Evolutionary conservation across 2,797 vertebrate species (phyloP), one percentile per base, ranked within the genome.

Genomic region (Catharus ustulatus): DNA sequence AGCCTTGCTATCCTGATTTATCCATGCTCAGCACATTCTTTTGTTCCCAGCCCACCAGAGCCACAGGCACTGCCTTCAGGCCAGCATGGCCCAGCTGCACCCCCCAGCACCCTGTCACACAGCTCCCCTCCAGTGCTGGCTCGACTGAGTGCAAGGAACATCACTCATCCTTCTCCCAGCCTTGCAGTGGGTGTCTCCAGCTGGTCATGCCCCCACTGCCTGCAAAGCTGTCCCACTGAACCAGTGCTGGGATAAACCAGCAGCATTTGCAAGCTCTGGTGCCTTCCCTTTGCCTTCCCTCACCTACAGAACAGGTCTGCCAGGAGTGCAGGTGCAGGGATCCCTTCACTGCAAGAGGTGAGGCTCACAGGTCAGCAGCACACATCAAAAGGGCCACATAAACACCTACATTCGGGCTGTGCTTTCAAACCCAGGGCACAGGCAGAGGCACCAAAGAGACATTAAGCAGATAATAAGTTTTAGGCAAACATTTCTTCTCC

Each of bases 311-410:
- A 30, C 62, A 54, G 59, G 7, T 59, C 57, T 95, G 73, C 66
- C 67, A 72, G 29, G 49, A 4, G 2, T 16, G 45, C 92, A 95
- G 94, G 93, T 89, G 88, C 79, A 69, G 88, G 79, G 29, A 87
- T 8, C 45, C 76, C 76, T 80, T 91, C 82, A 57, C 32, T 67
- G 59, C 77, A 79, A 87, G 80, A 94, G 90, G 81, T 82, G 89
- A 96, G 78, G 84, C 84, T 94, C 91, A 85, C 66, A 94, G 79
- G 89, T 93, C 93, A 84, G 72, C 95, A 94, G 69, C 75, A 94
- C 72, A 89, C 82, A 88, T 95, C 94, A 95, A 96, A 97, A 92
- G 76, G 80, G 27, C 63, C 68, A 91, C 91, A 90, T 90, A 92
- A 94, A 95, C 72, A 82, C 45, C 29, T 19, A 84, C 49, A 94